A percentile compares a stretch with the other conserved stretches of the same genome.
Conservation (phyloP, 2,113 vertebrate species). For the Meleagris gallopavo region DNA sequence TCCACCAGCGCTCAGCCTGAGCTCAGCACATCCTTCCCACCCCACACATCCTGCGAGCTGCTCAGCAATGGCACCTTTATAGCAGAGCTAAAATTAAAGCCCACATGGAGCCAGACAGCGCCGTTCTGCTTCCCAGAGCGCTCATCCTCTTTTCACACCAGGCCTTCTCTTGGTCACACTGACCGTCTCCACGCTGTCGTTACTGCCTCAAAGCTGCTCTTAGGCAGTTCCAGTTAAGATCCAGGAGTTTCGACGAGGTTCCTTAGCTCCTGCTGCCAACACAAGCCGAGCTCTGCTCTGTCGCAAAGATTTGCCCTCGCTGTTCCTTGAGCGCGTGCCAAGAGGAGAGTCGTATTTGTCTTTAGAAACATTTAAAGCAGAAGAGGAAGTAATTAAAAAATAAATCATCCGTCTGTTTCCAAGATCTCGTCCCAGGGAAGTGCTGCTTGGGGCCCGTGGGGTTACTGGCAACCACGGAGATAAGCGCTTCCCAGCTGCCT, state of each 20-base stretch:
- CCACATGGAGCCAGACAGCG: fast-evolving
- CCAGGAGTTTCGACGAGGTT: fast-evolving
- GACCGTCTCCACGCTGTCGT: not conserved
- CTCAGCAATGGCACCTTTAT: fast-evolving
- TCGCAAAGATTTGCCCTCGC: not conserved
- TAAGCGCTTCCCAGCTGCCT: not conserved
- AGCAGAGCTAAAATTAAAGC: not conserved
- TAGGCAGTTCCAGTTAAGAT: not conserved
- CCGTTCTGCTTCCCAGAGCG: not conserved
- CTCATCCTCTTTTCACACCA: not conserved
- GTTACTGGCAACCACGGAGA: not conserved
- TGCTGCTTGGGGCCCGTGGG: not conserved
- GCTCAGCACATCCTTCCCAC: not conserved
- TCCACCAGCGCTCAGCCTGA: not conserved
- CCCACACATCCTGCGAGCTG: not conserved
- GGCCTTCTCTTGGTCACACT: not conserved
- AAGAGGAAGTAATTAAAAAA: slow-evolving; percentile 57
- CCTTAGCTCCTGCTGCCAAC: not conserved
- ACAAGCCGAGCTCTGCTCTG: not conserved
- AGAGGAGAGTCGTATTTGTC: slow-evolving; percentile 10
- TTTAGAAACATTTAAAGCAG: slow-evolving; percentile 21
- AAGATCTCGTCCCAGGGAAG: not conserved
- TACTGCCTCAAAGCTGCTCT: not conserved
- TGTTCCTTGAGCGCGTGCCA: not conserved
- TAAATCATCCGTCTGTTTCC: not conserved